A percentile compares a stretch with the other conserved stretches of the same genome.
Conservation (phyloP, 2,113 vertebrate genomes). For the Steatornis caripensis region DNA sequence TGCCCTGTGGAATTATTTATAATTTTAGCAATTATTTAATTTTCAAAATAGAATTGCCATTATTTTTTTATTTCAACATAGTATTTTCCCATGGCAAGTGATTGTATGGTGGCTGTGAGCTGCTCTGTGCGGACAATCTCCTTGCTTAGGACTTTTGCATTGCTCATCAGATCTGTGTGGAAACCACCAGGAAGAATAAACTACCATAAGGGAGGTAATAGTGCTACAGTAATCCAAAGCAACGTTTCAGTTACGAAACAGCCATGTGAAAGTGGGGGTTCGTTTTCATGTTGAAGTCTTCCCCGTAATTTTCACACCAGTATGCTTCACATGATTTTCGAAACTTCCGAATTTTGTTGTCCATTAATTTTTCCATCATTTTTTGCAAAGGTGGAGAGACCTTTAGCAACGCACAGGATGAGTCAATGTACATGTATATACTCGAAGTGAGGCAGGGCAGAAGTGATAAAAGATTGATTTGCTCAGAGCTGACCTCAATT, state of each 20-base stretch:
- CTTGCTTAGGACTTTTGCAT: not conserved
- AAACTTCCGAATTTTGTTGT: not conserved
- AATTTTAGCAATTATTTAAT: slow-evolving; percentile 4
- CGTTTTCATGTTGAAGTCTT: not conserved
- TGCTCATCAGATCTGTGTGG: not conserved
- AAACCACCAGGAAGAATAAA: not conserved
- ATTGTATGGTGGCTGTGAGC: not conserved
- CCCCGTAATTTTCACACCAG: not conserved
- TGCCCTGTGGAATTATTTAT: not conserved
- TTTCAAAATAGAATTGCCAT: not conserved
- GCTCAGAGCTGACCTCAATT: slow-evolving; percentile 3
- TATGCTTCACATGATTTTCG: not conserved
- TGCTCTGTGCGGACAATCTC: not conserved
- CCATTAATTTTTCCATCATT: not conserved
- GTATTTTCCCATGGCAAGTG: not conserved
- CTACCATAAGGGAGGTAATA: not conserved
- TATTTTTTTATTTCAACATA: not conserved
- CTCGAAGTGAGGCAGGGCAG: not conserved
- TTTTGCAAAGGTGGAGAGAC: not conserved
- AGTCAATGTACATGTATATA: not conserved
- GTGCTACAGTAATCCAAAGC: not conserved
- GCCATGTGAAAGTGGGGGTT: not conserved
- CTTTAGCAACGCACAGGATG: not conserved
- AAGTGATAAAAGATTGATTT: not conserved
- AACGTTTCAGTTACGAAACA: not conserved